Percentiles rank a stretch among this genome's conserved stretches.
phyloP scores from a whole-genome alignment of 2,888 invertebrate genomes.

The Pseudococcus longispinus region DNA sequence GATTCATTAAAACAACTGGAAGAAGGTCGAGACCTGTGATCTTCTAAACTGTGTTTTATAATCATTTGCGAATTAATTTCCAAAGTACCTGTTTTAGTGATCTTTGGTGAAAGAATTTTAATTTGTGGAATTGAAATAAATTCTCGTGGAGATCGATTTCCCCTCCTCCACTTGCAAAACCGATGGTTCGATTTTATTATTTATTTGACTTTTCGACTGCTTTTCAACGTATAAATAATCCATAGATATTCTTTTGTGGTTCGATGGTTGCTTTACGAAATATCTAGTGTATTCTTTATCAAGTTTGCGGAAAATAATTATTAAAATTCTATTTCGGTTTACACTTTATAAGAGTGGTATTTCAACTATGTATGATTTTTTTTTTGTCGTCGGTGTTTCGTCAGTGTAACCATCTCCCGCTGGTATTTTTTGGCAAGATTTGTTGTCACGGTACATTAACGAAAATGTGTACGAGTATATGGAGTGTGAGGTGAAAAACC shows the following conservation, averaged over 20 bases:
- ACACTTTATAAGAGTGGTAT: neutral
- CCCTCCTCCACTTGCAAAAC: neutral
- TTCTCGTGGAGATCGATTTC: too few relatives aligned
- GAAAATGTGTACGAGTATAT: neutral
- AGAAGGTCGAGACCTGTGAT: too few relatives aligned
- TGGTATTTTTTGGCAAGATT: constrained; percentile 29
- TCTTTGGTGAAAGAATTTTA: too few relatives aligned
- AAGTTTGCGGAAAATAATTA: neutral
- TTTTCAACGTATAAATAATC: neutral
- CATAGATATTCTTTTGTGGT: neutral
- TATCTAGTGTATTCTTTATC: neutral
- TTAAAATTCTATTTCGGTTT: neutral
- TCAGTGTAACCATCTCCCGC: constrained; percentile 23
- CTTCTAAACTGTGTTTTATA: too few relatives aligned
- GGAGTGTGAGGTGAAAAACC: constrained; percentile 15
- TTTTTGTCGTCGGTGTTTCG: neutral
- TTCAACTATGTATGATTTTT: neutral
- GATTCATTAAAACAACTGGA: too few relatives aligned
- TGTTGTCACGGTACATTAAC: constrained; percentile 31
- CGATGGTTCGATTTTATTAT: neutral
- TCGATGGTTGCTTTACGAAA: neutral
- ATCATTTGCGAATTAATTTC: too few relatives aligned
- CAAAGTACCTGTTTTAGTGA: too few relatives aligned
- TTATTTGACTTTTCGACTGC: neutral
- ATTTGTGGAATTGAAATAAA: too few relatives aligned